A percentile compares a stretch with the other conserved stretches of the same genome.
phyloP scores from a whole-genome alignment of 2,888 invertebrate genomes.

The Ochropleura plecta region DNA sequence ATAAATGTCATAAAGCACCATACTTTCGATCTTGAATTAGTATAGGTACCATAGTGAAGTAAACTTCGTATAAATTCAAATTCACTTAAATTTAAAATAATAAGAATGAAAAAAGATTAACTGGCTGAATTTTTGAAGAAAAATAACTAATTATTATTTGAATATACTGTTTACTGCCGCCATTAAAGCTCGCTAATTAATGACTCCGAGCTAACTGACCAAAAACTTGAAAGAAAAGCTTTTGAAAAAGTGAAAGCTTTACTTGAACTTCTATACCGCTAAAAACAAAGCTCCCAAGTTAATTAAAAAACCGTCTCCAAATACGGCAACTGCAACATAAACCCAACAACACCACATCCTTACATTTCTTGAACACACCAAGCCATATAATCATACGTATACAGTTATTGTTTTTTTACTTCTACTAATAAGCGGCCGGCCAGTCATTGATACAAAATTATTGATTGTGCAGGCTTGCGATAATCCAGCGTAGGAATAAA shows the following conservation, averaged over 20 bases:
- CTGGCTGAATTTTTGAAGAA: too few relatives aligned
- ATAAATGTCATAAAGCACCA: not conserved
- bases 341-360: slow-evolving; percentile 69
- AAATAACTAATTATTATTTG: too few relatives aligned
- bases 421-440: slow-evolving; percentile 85
- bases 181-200: not conserved
- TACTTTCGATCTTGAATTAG: too few relatives aligned
- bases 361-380: slow-evolving; percentile 63
- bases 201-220: not conserved
- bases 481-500: slow-evolving; percentile 56
- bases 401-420: slow-evolving; percentile 88
- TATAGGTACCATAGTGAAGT: too few relatives aligned
- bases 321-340: slow-evolving; percentile 11
- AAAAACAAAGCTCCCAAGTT: not conserved
- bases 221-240: not conserved
- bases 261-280: not conserved
- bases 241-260: not conserved
- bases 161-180: not conserved
- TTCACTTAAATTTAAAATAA: too few relatives aligned
- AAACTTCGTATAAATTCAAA: too few relatives aligned
- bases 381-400: slow-evolving; percentile 78
- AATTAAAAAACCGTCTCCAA: slow-evolving; percentile 1
- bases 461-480: slow-evolving; percentile 77
- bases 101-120: too few relatives aligned
- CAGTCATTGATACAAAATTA: slow-evolving; percentile 89